Base-by-base conservation (phyloP, 2,888 invertebrate species). In the Drosophila antonietae region DNA sequence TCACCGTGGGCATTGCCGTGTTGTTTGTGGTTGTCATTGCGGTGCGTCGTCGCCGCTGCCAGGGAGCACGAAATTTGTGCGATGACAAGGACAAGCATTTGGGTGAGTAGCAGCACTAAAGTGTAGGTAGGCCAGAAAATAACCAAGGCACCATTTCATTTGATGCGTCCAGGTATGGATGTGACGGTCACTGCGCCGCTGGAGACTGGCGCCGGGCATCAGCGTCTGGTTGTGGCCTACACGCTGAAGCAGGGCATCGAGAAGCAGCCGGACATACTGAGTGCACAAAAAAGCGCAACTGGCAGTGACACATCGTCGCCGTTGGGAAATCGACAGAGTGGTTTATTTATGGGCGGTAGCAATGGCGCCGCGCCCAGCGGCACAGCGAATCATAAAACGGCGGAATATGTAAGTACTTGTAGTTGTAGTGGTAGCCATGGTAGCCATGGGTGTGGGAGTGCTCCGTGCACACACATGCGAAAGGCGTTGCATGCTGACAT, bases 201-300 rank as follows among this genome's bases (percentile, higher is more conserved):
- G 83, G 95, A 96, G 91, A 95, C 97, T 46, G 97, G 96, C 77
- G 96, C 97, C 39, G 97, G 96, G 1, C 97, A 97, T 82, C 95
- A 97, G 83, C 94, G 97, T 79, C 97, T 97, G 90, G 97, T 97
- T 46, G 97, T 97, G 23, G 97, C 97, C 14, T 97, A 97, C 84
- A 97, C 97, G 14, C 94, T 97, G 75, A 97, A 97, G 91, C 95
- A 96, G 15, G 95, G 95, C n/a, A 94, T 94, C 41, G 95, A 95
- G 84, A 95, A 95, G 41, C 96, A 96, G 82, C 96, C 96, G 23
- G 96, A 97, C 92, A 97, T 97, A 88, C 94, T 97, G 79, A 97
- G 96, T 92, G 96, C 97, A 67, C 96, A 96, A 82, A 94, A 95
- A 94, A 95, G 95, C 95, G 92, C 93, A 91, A 81, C 90, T 65